Percentiles rank a stretch among this genome's conserved stretches.
Evolutionary conservation across 2,113 vertebrate species (phyloP).

Genomic region (Bufo bufo): DNA sequence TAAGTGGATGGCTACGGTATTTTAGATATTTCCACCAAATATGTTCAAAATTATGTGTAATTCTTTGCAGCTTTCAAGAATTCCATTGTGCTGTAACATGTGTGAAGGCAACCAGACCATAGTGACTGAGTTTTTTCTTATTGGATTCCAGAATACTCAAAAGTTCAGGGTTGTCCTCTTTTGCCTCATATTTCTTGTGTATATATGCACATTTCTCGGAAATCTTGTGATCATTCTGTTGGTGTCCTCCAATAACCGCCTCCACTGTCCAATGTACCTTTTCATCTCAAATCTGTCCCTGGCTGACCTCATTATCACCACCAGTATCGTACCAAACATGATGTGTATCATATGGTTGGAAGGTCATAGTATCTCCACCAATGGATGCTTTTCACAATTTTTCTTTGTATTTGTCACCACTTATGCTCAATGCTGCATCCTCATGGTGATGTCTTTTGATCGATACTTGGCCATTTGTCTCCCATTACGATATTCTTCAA

Average conservation of each 20-base stretch:
- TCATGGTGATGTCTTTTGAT: too few species aligned
- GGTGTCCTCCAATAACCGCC: conserved; percentile 41
- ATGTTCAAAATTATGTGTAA: too few species aligned
- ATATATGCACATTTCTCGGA: conserved; percentile 55
- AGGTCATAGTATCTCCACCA: too few species aligned
- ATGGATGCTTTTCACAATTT: too few species aligned
- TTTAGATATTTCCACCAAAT: too few species aligned
- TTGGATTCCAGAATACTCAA: conserved; percentile 60
- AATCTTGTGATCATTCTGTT: conserved; percentile 61
- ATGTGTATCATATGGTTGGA: background rate
- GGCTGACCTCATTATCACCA: background rate
- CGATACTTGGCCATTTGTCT: conserved; percentile 61
- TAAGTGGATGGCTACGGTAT: too few species aligned
- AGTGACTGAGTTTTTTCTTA: conserved; percentile 59
- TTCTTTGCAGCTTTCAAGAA: too few species aligned
- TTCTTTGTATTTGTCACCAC: too few species aligned
- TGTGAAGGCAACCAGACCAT: conserved; percentile 53
- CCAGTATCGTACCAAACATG: conserved; percentile 24
- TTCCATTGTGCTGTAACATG: too few species aligned
- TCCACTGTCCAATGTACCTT: conserved; percentile 57
- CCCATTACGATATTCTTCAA: conserved; percentile 57
- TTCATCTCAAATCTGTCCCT: conserved; percentile 61
- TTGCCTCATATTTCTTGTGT: conserved; percentile 54
- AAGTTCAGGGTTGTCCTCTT: conserved; percentile 58
- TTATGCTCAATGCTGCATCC: too few species aligned